Evolutionary conservation across 2,888 invertebrate genomes (phyloP).

Genomic region (Mystacides longicornis): DNA sequence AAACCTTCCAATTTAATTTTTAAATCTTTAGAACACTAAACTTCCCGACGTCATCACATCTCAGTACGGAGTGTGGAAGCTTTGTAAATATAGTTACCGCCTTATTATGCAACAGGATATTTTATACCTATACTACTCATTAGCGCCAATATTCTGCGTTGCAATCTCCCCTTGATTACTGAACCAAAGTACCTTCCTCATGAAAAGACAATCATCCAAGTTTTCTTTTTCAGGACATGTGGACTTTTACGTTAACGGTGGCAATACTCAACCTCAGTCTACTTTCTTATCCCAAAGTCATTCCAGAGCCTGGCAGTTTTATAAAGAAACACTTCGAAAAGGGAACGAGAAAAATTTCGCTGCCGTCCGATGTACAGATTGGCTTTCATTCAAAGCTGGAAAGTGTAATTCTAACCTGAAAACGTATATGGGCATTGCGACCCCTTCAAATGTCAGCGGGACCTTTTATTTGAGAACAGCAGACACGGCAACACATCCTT

Average conservation of each 20-base stretch:
- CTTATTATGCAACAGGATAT: no score
- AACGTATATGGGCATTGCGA: slow-evolving; percentile 7
- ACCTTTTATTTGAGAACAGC: slow-evolving; percentile 9
- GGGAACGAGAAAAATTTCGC: slow-evolving; percentile 32
- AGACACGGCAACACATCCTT: no score
- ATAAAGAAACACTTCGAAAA: slow-evolving; percentile 32
- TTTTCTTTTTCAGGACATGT: slow-evolving; percentile 33
- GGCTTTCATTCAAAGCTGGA: slow-evolving; percentile 31
- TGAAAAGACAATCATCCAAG: no score
- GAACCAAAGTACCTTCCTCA: no score
- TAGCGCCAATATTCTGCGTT: no score
- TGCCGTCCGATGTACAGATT: slow-evolving; percentile 32
- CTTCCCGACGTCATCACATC: no score
- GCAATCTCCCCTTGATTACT: no score
- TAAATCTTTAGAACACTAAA: no score
- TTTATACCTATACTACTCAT: no score
- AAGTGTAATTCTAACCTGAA: not conserved
- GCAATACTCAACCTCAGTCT: slow-evolving; percentile 38
- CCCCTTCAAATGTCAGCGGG: not conserved
- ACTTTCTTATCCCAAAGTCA: slow-evolving; percentile 34
- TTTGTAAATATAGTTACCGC: no score
- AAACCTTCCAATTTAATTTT: no score
- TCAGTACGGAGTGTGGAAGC: no score
- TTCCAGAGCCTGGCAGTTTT: slow-evolving; percentile 35
- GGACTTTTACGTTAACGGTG: slow-evolving; percentile 41